These are phyloP conservation scores for Caenorhabditis auriculariae DNA, from an alignment of 2,888 invertebrate genomes.

Conservation along the genomic window DNA sequence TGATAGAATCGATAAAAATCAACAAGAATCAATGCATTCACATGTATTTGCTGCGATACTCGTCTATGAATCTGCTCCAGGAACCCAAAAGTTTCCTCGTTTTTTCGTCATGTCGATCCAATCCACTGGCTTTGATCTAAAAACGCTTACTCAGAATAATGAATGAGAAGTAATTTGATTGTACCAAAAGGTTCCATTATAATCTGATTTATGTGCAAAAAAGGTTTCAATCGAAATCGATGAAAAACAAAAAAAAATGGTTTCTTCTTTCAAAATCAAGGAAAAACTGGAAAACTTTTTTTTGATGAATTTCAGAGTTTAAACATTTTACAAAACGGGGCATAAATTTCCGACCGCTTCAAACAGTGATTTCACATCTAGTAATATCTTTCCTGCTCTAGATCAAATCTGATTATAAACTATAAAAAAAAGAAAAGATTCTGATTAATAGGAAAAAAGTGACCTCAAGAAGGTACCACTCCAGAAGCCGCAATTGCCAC, in stretches of 20 bases:
- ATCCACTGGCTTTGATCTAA: constrained; percentile 48
- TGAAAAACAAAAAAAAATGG: too few relatives aligned
- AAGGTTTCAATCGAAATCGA: too few relatives aligned
- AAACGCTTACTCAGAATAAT: constrained; percentile 3
- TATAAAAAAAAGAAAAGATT: too few relatives aligned
- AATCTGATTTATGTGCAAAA: too few relatives aligned
- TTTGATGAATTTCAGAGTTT: too few relatives aligned
- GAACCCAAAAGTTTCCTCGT: constrained; percentile 53
- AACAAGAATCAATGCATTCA: constrained; percentile 16
- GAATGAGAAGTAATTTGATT: neutral
- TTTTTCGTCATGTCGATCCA: constrained; percentile 53
- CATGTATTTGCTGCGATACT: constrained; percentile 57
- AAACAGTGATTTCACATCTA: too few relatives aligned
- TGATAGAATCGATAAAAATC: neutral
- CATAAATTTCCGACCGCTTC: too few relatives aligned
- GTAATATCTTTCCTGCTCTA: too few relatives aligned
- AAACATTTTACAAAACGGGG: too few relatives aligned
- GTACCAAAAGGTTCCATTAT: neutral
- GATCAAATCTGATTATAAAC: too few relatives aligned
- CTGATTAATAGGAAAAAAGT: neutral
- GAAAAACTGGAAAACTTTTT: neutral
- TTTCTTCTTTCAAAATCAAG: too few relatives aligned
- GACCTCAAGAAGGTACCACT: constrained; percentile 48
- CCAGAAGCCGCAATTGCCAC: constrained; percentile 58
- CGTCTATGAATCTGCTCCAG: constrained; percentile 55